phyloP scores from a whole-genome alignment of 2,113 vertebrate species.

The Pitta sordida region DNA sequence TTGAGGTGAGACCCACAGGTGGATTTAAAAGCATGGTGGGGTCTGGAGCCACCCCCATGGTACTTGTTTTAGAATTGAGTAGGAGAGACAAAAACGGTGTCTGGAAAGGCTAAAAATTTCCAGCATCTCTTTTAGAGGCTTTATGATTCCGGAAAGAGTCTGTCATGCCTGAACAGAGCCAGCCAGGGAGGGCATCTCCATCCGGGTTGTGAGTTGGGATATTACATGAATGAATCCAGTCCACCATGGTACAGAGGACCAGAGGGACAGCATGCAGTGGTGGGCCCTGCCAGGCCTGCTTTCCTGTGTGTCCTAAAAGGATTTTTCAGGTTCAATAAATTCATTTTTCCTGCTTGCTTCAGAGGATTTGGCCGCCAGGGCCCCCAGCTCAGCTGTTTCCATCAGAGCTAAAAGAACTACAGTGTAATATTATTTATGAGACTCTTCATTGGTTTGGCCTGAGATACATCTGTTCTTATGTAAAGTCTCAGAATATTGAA shows the following conservation, averaged over 20 bases:
- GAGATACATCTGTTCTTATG: background rate
- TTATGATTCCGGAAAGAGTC: background rate
- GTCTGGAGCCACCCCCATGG: slow-evolving; percentile 23
- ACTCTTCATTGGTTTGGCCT: background rate
- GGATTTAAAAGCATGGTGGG: background rate
- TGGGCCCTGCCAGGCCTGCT: background rate
- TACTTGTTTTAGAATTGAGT: slow-evolving; percentile 37
- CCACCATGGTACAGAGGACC: background rate
- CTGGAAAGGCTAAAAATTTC: slow-evolving; percentile 20
- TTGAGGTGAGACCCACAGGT: slow-evolving; percentile 33
- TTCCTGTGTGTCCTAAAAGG: background rate
- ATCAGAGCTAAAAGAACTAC: background rate
- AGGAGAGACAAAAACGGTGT: slow-evolving; percentile 2
- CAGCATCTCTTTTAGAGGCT: background rate
- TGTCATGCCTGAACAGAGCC: background rate
- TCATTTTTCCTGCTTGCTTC: background rate
- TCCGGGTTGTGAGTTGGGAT: background rate
- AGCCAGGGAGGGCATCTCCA: background rate
- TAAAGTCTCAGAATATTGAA: background rate
- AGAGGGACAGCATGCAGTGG: background rate
- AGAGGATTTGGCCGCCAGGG: background rate
- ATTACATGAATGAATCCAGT: background rate
- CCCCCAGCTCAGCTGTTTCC: background rate
- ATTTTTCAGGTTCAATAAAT: background rate
- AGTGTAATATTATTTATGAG: background rate